Evolutionary conservation across 2,888 invertebrate species (phyloP).

Genomic region (Ectemnius continuus): DNA sequence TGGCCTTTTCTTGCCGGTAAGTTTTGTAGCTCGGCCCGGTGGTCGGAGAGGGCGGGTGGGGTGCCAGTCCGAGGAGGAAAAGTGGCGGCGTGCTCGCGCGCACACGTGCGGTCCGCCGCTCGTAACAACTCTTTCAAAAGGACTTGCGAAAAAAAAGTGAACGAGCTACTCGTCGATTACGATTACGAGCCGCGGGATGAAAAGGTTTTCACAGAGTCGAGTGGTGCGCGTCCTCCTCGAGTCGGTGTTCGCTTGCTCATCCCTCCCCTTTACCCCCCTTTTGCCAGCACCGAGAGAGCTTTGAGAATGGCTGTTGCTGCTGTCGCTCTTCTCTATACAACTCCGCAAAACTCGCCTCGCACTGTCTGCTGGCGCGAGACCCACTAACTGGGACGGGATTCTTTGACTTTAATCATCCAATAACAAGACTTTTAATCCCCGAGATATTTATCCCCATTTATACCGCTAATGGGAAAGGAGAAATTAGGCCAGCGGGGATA

Average conservation of each 20-base stretch:
- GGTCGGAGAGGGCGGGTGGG: too few relatives aligned
- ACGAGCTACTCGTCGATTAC: constrained; percentile 42
- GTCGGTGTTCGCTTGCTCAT: constrained; percentile 1
- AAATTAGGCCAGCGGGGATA: not conserved
- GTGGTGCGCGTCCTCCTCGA: constrained; percentile 13
- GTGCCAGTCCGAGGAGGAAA: not conserved
- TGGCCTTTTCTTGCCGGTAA: too few relatives aligned
- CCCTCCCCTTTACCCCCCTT: too few relatives aligned
- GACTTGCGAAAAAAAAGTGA: constrained; percentile 21
- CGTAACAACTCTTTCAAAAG: constrained; percentile 27
- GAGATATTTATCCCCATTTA: too few relatives aligned
- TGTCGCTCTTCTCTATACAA: too few relatives aligned
- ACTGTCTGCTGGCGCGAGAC: constrained; percentile 31
- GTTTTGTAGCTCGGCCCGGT: not conserved
- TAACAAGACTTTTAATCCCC: constrained; percentile 11
- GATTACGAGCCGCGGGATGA: constrained; percentile 30
- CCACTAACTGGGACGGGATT: constrained; percentile 50
- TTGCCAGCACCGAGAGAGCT: constrained; percentile 1
- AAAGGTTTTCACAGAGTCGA: constrained; percentile 30
- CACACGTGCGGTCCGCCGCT: not conserved
- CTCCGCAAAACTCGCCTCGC: constrained; percentile 18
- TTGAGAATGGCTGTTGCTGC: constrained; percentile 46
- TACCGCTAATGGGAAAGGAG: not conserved
- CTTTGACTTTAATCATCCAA: constrained; percentile 44
- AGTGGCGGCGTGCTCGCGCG: not conserved